Evolutionary conservation across 2,113 vertebrate species (phyloP).

Genomic region (Dicrurus megarhynchus): DNA sequence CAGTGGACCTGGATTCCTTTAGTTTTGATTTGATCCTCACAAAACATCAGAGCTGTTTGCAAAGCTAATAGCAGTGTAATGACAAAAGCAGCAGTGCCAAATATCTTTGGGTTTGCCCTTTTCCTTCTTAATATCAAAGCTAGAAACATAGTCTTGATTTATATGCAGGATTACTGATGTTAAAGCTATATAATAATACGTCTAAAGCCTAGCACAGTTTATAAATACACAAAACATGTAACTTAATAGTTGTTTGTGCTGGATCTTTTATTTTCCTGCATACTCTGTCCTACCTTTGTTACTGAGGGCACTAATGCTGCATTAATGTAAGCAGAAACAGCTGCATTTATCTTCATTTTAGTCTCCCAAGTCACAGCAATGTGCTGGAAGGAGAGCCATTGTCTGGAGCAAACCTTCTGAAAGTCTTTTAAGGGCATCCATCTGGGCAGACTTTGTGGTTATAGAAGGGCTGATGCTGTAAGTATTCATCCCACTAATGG

Average conservation of each 20-base stretch:
- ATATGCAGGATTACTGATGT: background rate
- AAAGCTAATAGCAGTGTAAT: background rate
- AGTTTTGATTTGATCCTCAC: background rate
- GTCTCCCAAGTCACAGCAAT: conserved; percentile 4
- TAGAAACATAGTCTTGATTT: background rate
- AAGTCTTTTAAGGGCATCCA: conserved; percentile 28
- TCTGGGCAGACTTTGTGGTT: conserved; percentile 29
- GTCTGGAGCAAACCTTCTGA: background rate
- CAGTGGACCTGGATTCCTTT: background rate
- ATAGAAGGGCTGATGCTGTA: conserved; percentile 12
- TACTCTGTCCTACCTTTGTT: background rate
- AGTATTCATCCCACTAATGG: conserved; percentile 28
- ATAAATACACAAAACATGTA: background rate
- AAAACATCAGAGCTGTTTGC: background rate
- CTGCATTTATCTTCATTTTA: conserved; percentile 24
- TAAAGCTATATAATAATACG: background rate
- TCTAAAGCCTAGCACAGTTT: background rate
- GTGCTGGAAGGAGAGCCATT: background rate
- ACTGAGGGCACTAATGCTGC: conserved; percentile 1
- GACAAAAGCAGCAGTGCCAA: background rate
- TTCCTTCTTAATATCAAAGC: background rate
- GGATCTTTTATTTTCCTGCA: background rate
- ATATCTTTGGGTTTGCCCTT: background rate
- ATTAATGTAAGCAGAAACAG: background rate
- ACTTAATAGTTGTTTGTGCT: background rate